These are phyloP conservation scores for Brachionichthys hirsutus DNA, from an alignment of 2,113 vertebrate genomes.

Conservation along the genomic window DNA sequence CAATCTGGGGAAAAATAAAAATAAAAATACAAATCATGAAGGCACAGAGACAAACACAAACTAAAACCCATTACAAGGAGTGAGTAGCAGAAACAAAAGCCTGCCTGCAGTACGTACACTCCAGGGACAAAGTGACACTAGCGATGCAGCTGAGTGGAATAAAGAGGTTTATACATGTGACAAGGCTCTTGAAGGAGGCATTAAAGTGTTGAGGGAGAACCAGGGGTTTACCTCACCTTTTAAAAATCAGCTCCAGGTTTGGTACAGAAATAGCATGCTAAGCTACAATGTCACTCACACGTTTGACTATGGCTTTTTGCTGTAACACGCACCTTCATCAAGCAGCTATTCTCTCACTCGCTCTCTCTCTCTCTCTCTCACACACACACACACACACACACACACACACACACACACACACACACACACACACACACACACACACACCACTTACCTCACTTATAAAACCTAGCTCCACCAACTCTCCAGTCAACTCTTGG, in stretches of 20 bases:
- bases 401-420: slow-evolving; percentile 3
- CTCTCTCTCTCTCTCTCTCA: too few species aligned
- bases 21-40: too few species aligned
- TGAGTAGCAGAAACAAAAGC: too few species aligned
- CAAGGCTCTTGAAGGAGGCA: background rate
- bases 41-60: too few species aligned
- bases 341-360: too few species aligned
- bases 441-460: slow-evolving; percentile 81
- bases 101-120: background rate
- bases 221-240: slow-evolving; percentile 3
- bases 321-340: too few species aligned
- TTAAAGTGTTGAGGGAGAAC: background rate
- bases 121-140: background rate
- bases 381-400: slow-evolving; percentile 1
- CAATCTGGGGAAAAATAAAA: too few species aligned
- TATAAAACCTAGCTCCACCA: slow-evolving; percentile 92
- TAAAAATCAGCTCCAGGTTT: slow-evolving; percentile 4
- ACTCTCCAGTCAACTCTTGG: slow-evolving; percentile 86
- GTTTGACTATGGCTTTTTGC: too few species aligned
- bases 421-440: slow-evolving; percentile 30
- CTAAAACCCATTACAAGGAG: background rate
- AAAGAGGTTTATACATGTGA: too few species aligned
- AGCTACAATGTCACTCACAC: background rate
- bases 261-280: slow-evolving; percentile 5
- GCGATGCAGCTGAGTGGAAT: background rate